Conservation (phyloP, 2,113 vertebrate genomes). For the Elaphurus davidianus region DNA sequence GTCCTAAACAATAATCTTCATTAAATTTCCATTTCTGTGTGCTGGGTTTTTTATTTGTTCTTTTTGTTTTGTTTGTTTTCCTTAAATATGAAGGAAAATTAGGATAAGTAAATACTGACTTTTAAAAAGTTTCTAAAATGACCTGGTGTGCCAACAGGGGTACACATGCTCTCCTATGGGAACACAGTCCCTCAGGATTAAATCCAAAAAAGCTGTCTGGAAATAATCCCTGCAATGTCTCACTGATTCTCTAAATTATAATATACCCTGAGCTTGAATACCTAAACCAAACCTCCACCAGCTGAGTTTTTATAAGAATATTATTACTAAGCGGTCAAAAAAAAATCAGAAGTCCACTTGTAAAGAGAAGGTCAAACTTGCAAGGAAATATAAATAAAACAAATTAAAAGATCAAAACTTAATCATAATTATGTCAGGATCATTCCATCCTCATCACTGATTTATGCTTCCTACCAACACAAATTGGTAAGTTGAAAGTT, state of each 20-base stretch:
- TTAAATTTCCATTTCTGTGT: neutral
- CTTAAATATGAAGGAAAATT: neutral
- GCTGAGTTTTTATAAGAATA: neutral
- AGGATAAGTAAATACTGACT: neutral
- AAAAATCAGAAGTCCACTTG: constrained; percentile 1
- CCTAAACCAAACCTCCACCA: neutral
- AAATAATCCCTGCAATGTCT: neutral
- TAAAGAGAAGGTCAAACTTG: constrained; percentile 20
- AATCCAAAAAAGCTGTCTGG: neutral
- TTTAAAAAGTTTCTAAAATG: neutral
- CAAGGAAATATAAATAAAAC: neutral
- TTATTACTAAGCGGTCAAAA: neutral
- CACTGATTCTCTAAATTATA: neutral
- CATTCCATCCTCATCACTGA: neutral
- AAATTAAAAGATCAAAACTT: constrained; percentile 34
- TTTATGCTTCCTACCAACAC: constrained; percentile 55
- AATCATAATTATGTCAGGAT: neutral
- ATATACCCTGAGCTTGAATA: neutral
- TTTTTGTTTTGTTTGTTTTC: neutral
- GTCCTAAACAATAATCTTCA: neutral
- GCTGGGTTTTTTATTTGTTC: neutral
- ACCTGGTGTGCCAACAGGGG: neutral
- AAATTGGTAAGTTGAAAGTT: constrained; percentile 50
- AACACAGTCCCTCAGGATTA: neutral
- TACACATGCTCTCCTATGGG: neutral